A percentile compares a stretch with the other conserved stretches of the same genome.
These are phyloP conservation scores for Campopleginae sp. DNA, from an alignment of 2,888 invertebrate species.

Conservation along the genomic window DNA sequence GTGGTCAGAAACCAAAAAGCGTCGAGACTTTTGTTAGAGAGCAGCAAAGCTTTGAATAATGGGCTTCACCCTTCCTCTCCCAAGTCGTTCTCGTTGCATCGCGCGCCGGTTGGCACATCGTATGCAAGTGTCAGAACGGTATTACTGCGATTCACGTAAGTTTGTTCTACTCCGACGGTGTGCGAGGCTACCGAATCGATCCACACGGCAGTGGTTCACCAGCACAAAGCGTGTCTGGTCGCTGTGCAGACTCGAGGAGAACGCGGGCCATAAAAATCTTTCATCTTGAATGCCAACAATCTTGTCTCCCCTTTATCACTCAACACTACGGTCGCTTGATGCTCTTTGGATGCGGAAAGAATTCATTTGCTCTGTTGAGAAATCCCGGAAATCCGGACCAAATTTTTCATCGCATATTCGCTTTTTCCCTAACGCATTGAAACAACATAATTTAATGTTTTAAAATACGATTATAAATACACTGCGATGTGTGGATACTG, in stretches of 20 bases:
- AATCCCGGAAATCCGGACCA: not conserved
- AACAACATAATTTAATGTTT: not conserved
- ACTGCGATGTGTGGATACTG: not conserved
- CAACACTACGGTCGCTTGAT: not conserved
- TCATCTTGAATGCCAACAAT: not conserved
- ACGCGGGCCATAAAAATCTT: not conserved
- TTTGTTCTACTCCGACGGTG: no score
- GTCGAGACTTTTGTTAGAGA: not conserved
- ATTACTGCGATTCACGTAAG: not conserved
- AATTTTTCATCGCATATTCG: not conserved
- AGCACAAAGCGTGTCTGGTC: not conserved
- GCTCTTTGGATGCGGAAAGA: not conserved
- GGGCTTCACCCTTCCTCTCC: not conserved
- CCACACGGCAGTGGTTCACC: not conserved
- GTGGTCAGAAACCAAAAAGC: not conserved
- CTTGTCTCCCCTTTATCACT: not conserved
- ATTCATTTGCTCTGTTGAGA: not conserved
- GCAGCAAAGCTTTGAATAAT: not conserved
- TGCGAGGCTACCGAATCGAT: constrained; percentile 18
- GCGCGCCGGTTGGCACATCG: not conserved
- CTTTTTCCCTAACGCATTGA: not conserved
- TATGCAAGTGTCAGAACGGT: not conserved
- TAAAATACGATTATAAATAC: not conserved
- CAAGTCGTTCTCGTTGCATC: not conserved
- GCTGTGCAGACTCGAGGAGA: not conserved